These are phyloP conservation scores for Rambutsinella grinnellia DNA, from an alignment of 2,888 invertebrate genomes.

Conservation along the genomic window DNA sequence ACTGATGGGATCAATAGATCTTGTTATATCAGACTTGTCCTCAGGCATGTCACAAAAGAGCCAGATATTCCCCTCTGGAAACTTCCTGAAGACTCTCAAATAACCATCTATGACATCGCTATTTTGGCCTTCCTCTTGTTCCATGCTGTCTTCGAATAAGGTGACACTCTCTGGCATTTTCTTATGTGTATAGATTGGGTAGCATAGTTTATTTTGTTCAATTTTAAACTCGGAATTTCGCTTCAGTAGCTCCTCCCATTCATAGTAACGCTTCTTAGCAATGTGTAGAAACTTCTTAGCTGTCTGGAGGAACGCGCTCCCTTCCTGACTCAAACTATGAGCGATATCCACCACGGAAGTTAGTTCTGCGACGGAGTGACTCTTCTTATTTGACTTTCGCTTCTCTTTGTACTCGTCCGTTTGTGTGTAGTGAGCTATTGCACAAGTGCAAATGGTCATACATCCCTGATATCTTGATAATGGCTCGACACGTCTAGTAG, in stretches of 20 bases:
- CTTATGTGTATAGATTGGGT: constrained; percentile 39
- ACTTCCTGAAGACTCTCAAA: constrained; percentile 5
- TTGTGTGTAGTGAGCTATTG: constrained; percentile 10
- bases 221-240: constrained; percentile 47
- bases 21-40: too few species aligned
- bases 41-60: background rate
- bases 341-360: constrained; percentile 4
- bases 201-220: constrained; percentile 18
- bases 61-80: constrained; percentile 6
- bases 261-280: constrained; percentile 13
- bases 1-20: too few species aligned
- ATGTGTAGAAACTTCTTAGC: constrained; percentile 11
- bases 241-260: constrained; percentile 30
- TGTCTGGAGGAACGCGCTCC: background rate
- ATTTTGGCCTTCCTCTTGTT: constrained; percentile 2
- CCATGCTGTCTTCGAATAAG: constrained; percentile 42
- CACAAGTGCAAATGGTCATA: constrained; percentile 13
- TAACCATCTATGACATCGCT: constrained; percentile 9
- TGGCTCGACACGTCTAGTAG: constrained; percentile 26
- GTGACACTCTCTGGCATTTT: constrained; percentile 57
- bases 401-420: background rate
- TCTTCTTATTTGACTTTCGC: background rate
- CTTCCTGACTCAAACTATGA: constrained; percentile 1
- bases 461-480: constrained; percentile 46
- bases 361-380: background rate